Evolutionary conservation across 2,888 invertebrate genomes (phyloP), one percentile per base, ranked within the genome.

Genomic region (Byasa hedistus): DNA sequence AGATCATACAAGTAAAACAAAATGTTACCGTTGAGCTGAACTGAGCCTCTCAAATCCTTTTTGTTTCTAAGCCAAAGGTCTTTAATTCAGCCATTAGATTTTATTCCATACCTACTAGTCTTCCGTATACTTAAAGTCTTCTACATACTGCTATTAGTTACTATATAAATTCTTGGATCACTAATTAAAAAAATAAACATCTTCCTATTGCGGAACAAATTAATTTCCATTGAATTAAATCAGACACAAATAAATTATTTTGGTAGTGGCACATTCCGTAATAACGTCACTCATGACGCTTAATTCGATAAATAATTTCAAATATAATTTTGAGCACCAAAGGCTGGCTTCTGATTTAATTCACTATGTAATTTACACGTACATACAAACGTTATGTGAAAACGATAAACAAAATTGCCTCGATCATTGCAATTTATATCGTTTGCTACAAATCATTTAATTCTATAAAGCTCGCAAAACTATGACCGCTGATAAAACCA

Each of bases 251-350:
- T 54, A 55, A 61, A 22, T 39, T 52, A 54, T 61, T 61, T 36
- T n/a, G n/a, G 36, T 55, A 54, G 22, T 36, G 39, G 23, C 22
- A 22, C 54, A 17, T 36, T 3, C 36, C 17, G 24, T 19, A 48
- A 52, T 24, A 48, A 24, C 59, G n/a, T 59, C 48, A 44, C n/a
- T 55, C 24, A 19, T 48, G 48, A 21, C 19, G 22, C 39, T 22
- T 27, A 17, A 39, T 55, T 61, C 54, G 54, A 54, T 61, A 61
- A 61, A 55, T 23, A 17, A 54, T 61, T 55, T 36, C n/a, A 61
- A 61, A 61, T 61, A 36, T 22, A 61, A 54, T 61, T 52, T 54
- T 32, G 23, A 32, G 19, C 39, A 17, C 54, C 22, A 61, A 61
- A 61, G 36, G 39, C 36, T 23, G 19, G 12, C 10, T 10, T 19